Conservation (phyloP, 2,888 invertebrate genomes). For the Torymus auratus region DNA sequence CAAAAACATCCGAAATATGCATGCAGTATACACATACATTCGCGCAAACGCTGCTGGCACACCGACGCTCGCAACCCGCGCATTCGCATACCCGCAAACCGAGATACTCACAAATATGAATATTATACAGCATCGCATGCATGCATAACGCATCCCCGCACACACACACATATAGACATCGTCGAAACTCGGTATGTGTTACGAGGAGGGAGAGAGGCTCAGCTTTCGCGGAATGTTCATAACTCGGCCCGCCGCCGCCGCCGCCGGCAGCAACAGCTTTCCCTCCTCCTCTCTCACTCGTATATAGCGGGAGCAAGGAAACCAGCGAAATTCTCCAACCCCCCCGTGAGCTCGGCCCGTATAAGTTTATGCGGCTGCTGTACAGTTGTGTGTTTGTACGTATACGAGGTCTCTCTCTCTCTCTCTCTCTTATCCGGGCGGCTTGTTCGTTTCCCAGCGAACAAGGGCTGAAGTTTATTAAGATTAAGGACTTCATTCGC, state of each 20-base stretch:
- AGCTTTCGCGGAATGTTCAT: conserved; percentile 37
- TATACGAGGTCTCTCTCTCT: background rate
- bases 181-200: no score
- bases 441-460: conserved; percentile 42
- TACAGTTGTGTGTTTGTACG: background rate
- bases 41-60: no score
- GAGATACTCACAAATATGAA: no score
- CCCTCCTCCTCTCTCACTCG: background rate
- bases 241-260: background rate
- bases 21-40: no score
- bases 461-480: conserved; percentile 73
- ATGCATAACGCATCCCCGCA: background rate
- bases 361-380: background rate
- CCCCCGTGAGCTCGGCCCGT: no score
- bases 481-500: conserved; percentile 75
- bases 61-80: no score
- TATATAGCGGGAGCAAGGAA: no score
- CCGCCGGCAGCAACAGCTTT: conserved; percentile 10
- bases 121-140: no score
- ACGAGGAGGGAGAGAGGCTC: no score
- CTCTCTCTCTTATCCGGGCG: conserved; percentile 29
- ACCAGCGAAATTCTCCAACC: no score
- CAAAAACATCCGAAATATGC: no score
- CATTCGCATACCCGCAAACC: no score
- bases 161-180: background rate